Percentiles rank a stretch among this genome's conserved stretches.
Evolutionary conservation across 2,797 vertebrate genomes (phyloP).

Genomic region (Vireo griseus): DNA sequence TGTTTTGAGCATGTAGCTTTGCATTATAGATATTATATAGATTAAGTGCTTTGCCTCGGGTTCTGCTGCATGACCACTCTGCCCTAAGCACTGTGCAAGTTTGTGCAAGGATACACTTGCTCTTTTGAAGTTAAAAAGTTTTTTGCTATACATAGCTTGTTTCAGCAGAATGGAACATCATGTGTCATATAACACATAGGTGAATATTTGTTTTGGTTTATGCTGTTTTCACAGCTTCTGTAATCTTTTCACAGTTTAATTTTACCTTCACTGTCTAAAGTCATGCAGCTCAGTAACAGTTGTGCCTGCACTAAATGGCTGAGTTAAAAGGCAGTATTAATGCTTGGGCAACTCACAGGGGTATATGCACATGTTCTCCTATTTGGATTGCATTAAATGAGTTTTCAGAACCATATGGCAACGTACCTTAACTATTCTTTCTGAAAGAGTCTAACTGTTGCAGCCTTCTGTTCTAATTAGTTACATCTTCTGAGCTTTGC

Average conservation of each 20-base stretch:
- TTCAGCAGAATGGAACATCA: background rate
- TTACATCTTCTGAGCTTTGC: constrained; percentile 47
- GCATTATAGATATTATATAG: background rate
- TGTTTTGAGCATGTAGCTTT: background rate
- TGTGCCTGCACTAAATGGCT: constrained; percentile 33
- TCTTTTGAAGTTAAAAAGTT: background rate
- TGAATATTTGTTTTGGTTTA: constrained; percentile 9
- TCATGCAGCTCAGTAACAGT: constrained; percentile 20
- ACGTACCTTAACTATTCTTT: constrained; percentile 47
- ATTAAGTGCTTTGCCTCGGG: background rate
- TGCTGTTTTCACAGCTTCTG: background rate
- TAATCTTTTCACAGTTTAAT: background rate
- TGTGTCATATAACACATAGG: background rate
- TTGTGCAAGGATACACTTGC: background rate
- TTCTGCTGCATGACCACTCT: rapidly evolving
- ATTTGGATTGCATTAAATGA: constrained; percentile 56
- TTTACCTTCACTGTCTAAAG: constrained; percentile 16
- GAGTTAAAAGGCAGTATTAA: constrained; percentile 61
- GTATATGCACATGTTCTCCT: constrained; percentile 42
- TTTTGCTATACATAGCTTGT: background rate
- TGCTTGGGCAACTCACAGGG: constrained; percentile 48
- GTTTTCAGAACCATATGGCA: constrained; percentile 55
- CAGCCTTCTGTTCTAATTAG: constrained; percentile 61
- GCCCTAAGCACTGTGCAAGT: background rate
- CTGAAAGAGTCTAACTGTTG: constrained; percentile 60